Percentiles rank a stretch among this genome's conserved stretches.
Conservation (phyloP, 2,888 invertebrate species). For the Busseola fusca region DNA sequence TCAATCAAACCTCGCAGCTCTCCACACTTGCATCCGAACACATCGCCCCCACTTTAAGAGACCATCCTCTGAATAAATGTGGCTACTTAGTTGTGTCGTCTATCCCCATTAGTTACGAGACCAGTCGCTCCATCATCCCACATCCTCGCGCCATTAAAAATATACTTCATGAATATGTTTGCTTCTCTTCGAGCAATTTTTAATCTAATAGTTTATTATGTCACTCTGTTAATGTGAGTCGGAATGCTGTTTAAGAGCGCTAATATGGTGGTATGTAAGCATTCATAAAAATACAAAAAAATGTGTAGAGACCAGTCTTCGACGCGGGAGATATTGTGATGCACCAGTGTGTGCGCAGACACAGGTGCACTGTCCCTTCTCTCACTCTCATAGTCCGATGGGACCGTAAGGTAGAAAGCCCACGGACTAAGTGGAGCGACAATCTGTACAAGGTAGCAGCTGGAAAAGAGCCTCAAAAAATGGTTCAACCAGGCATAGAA, state of each 20-base stretch:
- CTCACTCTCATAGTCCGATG: too few relatives aligned
- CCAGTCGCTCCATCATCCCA: conserved; percentile 67
- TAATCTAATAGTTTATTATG: conserved; percentile 8
- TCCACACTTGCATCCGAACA: conserved; percentile 27
- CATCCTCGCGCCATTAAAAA: conserved; percentile 55
- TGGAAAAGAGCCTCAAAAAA: background rate
- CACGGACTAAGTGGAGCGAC: background rate
- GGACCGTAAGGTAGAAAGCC: background rate
- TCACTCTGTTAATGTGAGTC: conserved; percentile 5
- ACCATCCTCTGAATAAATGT: conserved; percentile 66
- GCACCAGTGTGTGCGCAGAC: background rate
- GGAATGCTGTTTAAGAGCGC: background rate
- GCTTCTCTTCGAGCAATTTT: conserved; percentile 16
- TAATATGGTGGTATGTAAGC: background rate
- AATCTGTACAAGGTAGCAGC: background rate
- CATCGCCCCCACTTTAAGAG: conserved; percentile 30
- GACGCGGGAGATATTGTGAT: background rate
- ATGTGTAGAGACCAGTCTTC: background rate
- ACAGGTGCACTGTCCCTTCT: background rate
- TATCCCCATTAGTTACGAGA: conserved; percentile 69
- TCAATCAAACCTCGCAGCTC: conserved; percentile 31
- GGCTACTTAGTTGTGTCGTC: conserved; percentile 69
- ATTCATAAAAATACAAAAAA: background rate
- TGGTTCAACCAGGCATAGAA: background rate
- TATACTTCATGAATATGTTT: conserved; percentile 47